Evolutionary conservation across 2,113 vertebrate genomes (phyloP), one percentile per base, ranked within the genome.

Genomic region (Papio anubis): DNA sequence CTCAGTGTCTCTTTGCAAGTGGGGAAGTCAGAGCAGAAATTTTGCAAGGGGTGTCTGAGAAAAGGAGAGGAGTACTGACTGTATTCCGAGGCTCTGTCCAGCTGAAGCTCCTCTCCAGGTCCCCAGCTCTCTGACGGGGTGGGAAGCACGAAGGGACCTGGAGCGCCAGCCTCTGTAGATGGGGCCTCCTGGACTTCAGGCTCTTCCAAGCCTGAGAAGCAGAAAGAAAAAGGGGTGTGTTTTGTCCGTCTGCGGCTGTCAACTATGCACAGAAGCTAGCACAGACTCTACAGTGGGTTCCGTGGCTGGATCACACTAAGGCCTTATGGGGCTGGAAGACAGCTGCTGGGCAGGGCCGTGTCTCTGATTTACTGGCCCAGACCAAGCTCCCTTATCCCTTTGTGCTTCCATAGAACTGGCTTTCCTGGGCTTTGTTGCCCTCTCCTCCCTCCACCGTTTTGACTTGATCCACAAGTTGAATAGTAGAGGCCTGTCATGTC

Each of bases 1-100:
- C 55, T 82, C 38, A 8, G 59, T 59, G 88, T 93, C 88, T 45
- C 82, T 59, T 73, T 72, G 5, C 23, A 78, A 48, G 38, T 4
- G 40, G 59, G 20, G 2, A 23, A 13, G 21, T 64, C 20, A 73
- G 23, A 30, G 35, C 13, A 18, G 20, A 20, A 5, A 0, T 48
- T 68, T 50, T 27, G 35, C 45, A 21, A 14, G 35, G 52, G n/a
- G 3, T 16, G 17, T 57, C 61, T 79, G 68, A 68, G 76, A 8
- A 59, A 43, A 57, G 30, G 57, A 16, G 48, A 6, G 16, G 27
- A 48, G 18, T 72, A 97, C 98, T 97, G 6, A 98, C 98, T 66
- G 40, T 59, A 92, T 83, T 97, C 97, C 0, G 66, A 21, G 79
- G 73, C 38, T 93, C 64, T 59, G 35, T 97, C 86, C 0, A 4